Evolutionary conservation across 2,797 vertebrate genomes (phyloP).

Genomic region (Mus spretus): DNA sequence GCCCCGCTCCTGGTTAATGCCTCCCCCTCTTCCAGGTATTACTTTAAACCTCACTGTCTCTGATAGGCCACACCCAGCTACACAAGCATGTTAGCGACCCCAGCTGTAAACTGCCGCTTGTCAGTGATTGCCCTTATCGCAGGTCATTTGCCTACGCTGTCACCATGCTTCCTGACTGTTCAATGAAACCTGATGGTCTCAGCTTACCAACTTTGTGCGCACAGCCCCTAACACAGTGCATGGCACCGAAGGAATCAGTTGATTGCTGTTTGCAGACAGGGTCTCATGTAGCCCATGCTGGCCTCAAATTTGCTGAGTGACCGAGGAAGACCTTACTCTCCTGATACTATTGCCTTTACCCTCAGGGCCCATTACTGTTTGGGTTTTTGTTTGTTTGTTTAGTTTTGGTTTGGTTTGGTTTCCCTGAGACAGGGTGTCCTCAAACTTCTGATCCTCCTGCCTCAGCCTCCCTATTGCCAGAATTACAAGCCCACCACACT

Average conservation of each 20-base stretch:
- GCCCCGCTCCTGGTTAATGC: conserved; percentile 26
- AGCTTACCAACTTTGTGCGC: background rate
- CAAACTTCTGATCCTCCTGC: background rate
- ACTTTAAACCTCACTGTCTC: conserved; percentile 12
- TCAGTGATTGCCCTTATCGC: background rate
- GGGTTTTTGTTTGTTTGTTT: background rate
- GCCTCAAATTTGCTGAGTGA: background rate
- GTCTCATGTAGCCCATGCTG: background rate
- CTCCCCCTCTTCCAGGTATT: conserved; percentile 17
- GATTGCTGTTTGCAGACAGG: background rate
- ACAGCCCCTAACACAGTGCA: background rate
- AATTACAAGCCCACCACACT: background rate
- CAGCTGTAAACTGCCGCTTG: too few relatives aligned
- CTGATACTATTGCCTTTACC: background rate
- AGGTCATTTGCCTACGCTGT: background rate
- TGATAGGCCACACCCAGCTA: background rate
- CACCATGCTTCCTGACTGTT: conserved; percentile 20
- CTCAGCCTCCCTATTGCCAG: background rate
- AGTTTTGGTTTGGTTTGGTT: background rate
- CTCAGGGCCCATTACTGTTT: background rate
- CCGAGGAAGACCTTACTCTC: background rate
- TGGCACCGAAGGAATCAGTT: background rate
- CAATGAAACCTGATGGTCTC: background rate
- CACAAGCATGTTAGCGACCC: background rate
- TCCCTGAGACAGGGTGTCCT: background rate